Evolutionary conservation across 2,113 vertebrate species (phyloP).

Genomic region (Semnornis frantzii): DNA sequence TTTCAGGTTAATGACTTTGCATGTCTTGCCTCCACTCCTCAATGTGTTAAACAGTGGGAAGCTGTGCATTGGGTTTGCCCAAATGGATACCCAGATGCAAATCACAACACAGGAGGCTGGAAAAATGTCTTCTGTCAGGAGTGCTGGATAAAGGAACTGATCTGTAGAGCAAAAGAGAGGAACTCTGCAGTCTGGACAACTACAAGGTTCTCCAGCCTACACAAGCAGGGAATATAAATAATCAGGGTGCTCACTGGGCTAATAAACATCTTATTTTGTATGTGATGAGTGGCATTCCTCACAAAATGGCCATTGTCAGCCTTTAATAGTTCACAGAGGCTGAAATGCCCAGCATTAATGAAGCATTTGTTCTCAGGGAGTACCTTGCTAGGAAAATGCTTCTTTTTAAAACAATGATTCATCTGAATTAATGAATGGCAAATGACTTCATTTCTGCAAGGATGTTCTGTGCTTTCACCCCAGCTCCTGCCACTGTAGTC

Average conservation of each 20-base stretch:
- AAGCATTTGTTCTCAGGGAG: neutral
- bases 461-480: neutral
- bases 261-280: neutral
- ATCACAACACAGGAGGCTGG: neutral
- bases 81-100: neutral
- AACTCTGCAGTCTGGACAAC: neutral
- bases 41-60: neutral
- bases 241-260: neutral
- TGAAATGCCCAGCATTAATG: neutral
- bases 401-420: neutral
- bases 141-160: neutral
- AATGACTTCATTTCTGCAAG: neutral
- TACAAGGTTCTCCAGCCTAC: neutral
- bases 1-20: neutral
- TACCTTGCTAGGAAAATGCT: neutral
- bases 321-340: neutral
- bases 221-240: neutral
- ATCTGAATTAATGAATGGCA: neutral
- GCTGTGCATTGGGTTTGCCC: neutral
- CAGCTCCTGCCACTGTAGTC: neutral
- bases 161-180: no score
- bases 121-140: rapidly evolving
- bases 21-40: neutral
- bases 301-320: neutral
- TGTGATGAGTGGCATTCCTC: neutral